Percentiles rank a stretch among this genome's conserved stretches.
Conservation (phyloP, 2,113 vertebrate species). For the Clarias batrachus region DNA sequence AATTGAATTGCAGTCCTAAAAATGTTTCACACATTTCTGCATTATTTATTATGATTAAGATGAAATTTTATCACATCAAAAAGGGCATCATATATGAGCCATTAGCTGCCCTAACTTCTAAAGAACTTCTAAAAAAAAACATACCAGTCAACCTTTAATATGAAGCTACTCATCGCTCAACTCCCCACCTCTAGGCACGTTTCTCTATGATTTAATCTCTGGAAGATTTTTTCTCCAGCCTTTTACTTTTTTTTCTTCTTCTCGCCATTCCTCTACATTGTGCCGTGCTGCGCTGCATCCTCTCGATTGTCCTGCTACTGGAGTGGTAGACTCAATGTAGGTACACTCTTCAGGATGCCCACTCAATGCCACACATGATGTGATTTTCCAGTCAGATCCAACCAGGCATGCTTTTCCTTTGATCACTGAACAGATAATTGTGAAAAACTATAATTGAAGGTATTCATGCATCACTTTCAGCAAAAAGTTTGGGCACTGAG, state of each 20-base stretch:
- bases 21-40: too few species aligned
- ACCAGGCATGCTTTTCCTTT: slow-evolving; percentile 37
- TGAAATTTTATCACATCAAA: too few species aligned
- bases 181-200: background rate
- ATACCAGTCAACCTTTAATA: background rate
- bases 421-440: slow-evolving; percentile 50
- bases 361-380: slow-evolving; percentile 20
- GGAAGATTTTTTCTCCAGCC: slow-evolving; percentile 4
- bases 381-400: slow-evolving; percentile 28
- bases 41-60: too few species aligned
- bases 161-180: background rate
- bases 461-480: slow-evolving; percentile 55
- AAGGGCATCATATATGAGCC: too few species aligned
- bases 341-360: background rate
- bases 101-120: too few species aligned
- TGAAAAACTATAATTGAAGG: slow-evolving; percentile 50
- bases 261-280: background rate
- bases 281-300: too few species aligned
- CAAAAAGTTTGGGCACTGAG: slow-evolving; percentile 45
- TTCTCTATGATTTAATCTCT: background rate
- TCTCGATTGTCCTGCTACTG: background rate
- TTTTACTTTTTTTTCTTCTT: slow-evolving; percentile 23
- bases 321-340: background rate
- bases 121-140: too few species aligned
- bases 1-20: too few species aligned